phyloP scores from a whole-genome alignment of 92 coral and sea anemone genomes.

The Pocillopora grandis region DNA sequence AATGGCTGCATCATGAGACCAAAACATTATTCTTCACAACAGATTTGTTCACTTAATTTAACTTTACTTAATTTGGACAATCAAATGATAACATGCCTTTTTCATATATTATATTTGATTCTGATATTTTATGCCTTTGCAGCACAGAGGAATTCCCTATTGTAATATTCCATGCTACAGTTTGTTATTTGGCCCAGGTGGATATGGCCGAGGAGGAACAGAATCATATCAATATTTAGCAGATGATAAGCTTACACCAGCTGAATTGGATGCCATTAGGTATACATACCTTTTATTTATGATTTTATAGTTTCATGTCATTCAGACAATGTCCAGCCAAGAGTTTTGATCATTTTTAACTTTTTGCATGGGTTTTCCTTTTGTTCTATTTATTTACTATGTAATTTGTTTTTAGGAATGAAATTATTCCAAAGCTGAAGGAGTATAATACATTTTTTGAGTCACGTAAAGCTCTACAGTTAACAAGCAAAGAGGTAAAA shows the following conservation, averaged over 20 bases:
- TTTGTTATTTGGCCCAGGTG: slow-evolving; percentile 96
- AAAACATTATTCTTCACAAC: no score
- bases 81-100: no score
- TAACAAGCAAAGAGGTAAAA: slow-evolving; percentile 90
- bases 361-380: no score
- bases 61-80: no score
- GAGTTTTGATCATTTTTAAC: no score
- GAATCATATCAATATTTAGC: slow-evolving; percentile 89
- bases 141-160: slow-evolving; percentile 98
- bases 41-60: no score
- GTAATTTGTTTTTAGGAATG: slow-evolving; percentile 64
- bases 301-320: no score
- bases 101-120: neutral
- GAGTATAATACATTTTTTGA: slow-evolving; percentile 87
- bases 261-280: slow-evolving; percentile 89
- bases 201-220: slow-evolving; percentile 97
- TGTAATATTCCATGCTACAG: slow-evolving; percentile 98
- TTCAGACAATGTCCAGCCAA: no score
- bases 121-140: slow-evolving; percentile 11
- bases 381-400: neutral
- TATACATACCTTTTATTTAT: neutral
- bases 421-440: slow-evolving; percentile 83
- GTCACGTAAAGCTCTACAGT: slow-evolving; percentile 88
- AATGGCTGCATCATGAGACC: no score
- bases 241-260: slow-evolving; percentile 78